Evolutionary conservation across 2,113 vertebrate species (phyloP), one percentile per base, ranked within the genome.

Genomic region (Brachionichthys hirsutus): DNA sequence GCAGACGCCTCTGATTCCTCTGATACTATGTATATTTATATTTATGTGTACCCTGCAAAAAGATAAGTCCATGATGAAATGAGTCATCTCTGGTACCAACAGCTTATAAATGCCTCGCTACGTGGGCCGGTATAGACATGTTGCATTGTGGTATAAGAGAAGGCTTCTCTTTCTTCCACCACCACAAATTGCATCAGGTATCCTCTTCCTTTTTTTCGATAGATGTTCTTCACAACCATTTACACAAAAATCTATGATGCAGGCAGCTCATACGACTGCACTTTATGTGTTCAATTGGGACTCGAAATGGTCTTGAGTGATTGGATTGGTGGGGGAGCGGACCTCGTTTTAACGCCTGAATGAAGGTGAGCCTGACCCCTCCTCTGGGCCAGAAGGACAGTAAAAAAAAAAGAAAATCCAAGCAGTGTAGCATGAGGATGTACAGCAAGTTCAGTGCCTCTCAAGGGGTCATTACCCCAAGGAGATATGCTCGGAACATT

Each of bases 301-400:
- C 80, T 66, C 1, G 35, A 46, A 82, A 75, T 71, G 62, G 77
- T 50, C 55, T 51, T 60, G 83, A 87, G 66, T 70, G 78, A 85
- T 85, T 59, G 68, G 46, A n/a, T 70, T 0, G 2, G 30, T 50
- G 68, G 70, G 67, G 41, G 59, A 78, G 74, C 49, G 65, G 71
- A 73, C 78, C 77, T 69, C 60, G 69, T 83, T 83, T 77, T 73
- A 75, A 82, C 55, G 77, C 67, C 69, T 83, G 75, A 82, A 38
- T 85, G 82, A 87, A 89, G 82, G 81, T 86, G 82, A 85, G 52
- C 47, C 48, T 65, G 85, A 84, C 79, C 78, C 68, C 51, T 78
- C 6, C 16, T 49, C 69, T 54, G 62, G 45, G 70, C 54, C 4
- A 40, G 55, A 54, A 65, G 69, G 80, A 74, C 41, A 34, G 58